Percentiles rank a stretch among this genome's conserved stretches.
These are phyloP conservation scores for Brachystomella parvula DNA, from an alignment of 1,140 invertebrate species.

Conservation along the genomic window DNA sequence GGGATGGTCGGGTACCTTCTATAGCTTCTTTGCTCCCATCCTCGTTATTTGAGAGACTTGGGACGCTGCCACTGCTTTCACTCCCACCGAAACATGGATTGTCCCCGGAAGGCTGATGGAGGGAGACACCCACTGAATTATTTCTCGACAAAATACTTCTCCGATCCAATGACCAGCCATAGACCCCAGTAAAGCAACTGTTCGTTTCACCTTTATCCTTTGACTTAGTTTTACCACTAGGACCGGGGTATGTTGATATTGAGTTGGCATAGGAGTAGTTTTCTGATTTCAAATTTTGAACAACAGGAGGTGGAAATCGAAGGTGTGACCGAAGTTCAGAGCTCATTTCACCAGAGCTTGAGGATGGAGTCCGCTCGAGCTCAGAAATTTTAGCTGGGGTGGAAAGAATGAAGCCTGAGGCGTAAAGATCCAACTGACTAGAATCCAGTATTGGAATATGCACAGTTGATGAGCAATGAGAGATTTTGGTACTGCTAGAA, in stretches of 20 bases:
- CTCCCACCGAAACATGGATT: background rate
- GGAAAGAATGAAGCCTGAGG: background rate
- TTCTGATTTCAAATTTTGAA: background rate
- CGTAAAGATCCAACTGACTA: background rate
- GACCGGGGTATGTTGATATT: conserved; percentile 5
- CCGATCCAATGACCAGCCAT: background rate
- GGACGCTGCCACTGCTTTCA: background rate
- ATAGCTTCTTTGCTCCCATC: background rate
- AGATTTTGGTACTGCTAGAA: background rate
- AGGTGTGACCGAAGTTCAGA: background rate
- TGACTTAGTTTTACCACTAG: background rate
- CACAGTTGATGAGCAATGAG: background rate
- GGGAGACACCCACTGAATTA: background rate
- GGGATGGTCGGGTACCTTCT: background rate
- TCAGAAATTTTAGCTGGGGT: background rate
- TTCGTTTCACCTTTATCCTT: background rate
- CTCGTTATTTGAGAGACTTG: background rate
- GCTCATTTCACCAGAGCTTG: background rate
- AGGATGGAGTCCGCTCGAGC: background rate
- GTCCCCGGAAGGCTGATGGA: background rate
- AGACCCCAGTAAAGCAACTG: background rate
- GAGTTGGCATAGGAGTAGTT: background rate
- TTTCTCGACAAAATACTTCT: background rate
- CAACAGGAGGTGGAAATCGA: background rate
- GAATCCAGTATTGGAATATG: background rate